Evolutionary conservation across 2,113 vertebrate genomes (phyloP), one percentile per base, ranked within the genome.

Genomic region (Peucedramus taeniatus): DNA sequence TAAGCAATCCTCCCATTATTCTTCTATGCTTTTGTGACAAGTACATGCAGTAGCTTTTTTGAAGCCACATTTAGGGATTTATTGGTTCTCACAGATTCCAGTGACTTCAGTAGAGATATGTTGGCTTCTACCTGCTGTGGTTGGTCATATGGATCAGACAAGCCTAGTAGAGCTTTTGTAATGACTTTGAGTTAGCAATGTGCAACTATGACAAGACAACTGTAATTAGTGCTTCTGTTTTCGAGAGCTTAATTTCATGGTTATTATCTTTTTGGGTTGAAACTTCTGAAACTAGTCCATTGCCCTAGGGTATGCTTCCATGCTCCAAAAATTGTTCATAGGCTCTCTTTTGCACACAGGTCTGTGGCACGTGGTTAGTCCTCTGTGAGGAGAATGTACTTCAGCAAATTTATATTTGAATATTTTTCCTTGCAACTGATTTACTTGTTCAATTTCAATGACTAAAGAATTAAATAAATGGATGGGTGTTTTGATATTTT

Each of bases 311-410:
- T 91, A 47, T 79, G 39, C n/a, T 87, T 85, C 31, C 13, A 20
- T 90, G 79, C 87, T 96, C 69, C 91, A 84, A 89, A 82, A 85
- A 51, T 64, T 75, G 35, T 44, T 95, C 61, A 84, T 84, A 80
- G 78, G 51, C 61, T 89, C 18, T 85, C 53, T 93, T 94, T 84
- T 71, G 89, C 80, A 94, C 91, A 96, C 91, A 84, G 49, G 59
- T 94, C 69, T 95, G 90, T 97, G 91, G 83, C 89, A 71, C 15
- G 8, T 60, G 51, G 63, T 91, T 94, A 95, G 90, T 96, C 95
- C 91, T 97, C 95, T 96, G 74, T 97, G 96, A 97, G 94, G 96
- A 97, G 91, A 97, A 96, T 93, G 82, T 97, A 94, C 81, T 94
- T 93, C 82, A 80, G 26, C 24, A 19, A 49, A 71, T 92, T 96